Evolutionary conservation across 2,797 vertebrate species (phyloP).

Genomic region (Crax fasciolata): DNA sequence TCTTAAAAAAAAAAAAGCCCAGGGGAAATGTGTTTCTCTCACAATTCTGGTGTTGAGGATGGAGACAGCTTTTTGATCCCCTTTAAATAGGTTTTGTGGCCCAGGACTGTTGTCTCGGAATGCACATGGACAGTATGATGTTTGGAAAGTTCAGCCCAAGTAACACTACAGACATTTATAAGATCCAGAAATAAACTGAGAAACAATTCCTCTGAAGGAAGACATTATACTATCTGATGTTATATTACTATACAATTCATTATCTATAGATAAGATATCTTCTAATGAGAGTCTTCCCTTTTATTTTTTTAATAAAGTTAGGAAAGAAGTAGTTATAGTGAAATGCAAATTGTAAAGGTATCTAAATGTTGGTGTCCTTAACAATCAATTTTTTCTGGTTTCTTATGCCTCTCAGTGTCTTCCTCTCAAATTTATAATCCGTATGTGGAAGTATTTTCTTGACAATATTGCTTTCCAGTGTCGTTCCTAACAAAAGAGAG

Average conservation of each 20-base stretch:
- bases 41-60: neutral
- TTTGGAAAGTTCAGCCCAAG: neutral
- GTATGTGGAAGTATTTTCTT: neutral
- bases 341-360: neutral
- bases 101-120: neutral
- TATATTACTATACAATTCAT: neutral
- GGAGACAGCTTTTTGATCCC: neutral
- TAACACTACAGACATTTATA: neutral
- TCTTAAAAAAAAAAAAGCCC: neutral
- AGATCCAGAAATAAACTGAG: neutral
- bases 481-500: neutral
- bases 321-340: neutral
- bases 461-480: neutral
- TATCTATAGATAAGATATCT: neutral
- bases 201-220: neutral
- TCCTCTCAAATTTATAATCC: neutral
- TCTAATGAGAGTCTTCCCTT: neutral
- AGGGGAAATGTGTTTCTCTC: accelerated
- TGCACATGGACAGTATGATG: accelerated
- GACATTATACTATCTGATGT: neutral
- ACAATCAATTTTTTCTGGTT: neutral
- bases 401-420: neutral
- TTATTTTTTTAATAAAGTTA: neutral
- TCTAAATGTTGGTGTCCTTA: neutral
- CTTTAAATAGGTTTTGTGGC: accelerated